Evolutionary conservation across 1,140 invertebrate species (phyloP).

Genomic region (Drosophila hydei): DNA sequence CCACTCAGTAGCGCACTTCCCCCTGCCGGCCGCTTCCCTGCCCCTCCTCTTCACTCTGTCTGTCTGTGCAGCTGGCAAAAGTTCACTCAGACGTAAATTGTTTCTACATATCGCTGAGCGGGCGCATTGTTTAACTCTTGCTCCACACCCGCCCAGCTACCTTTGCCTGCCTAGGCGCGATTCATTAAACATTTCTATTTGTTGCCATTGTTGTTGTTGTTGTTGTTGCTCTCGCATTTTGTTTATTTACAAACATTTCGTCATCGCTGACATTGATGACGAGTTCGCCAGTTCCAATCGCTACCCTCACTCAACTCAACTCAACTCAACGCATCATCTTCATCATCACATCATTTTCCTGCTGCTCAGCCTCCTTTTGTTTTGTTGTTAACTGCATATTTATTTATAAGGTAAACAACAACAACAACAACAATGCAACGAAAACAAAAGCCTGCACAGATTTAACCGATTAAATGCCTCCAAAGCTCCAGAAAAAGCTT

Average conservation of each 20-base stretch:
- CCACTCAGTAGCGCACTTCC: constrained; percentile 8
- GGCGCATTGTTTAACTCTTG: constrained; percentile 52
- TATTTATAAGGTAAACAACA: constrained; percentile 52
- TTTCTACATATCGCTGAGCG: constrained; percentile 63
- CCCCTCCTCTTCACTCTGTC: neutral
- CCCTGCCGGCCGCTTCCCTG: neutral
- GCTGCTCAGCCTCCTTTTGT: constrained; percentile 26
- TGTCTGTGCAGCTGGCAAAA: constrained; percentile 49
- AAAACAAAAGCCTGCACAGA: constrained; percentile 19
- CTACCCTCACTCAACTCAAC: constrained; percentile 6
- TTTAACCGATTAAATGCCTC: constrained; percentile 21
- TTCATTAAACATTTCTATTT: constrained; percentile 80
- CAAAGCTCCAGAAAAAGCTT: constrained; percentile 17
- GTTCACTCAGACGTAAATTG: constrained; percentile 73
- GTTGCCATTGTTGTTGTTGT: constrained; percentile 26
- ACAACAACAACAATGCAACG: constrained; percentile 12
- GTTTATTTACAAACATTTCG: constrained; percentile 76
- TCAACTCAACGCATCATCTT: neutral
- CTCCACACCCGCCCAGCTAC: neutral
- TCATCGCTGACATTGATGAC: constrained; percentile 70
- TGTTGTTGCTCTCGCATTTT: constrained; percentile 34
- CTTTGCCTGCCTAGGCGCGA: constrained; percentile 29
- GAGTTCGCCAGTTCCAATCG: constrained; percentile 10
- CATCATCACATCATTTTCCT: neutral
- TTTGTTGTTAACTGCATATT: constrained; percentile 59